Evolutionary conservation across 1,140 invertebrate species (phyloP).

Genomic region (Orius laevigatus): DNA sequence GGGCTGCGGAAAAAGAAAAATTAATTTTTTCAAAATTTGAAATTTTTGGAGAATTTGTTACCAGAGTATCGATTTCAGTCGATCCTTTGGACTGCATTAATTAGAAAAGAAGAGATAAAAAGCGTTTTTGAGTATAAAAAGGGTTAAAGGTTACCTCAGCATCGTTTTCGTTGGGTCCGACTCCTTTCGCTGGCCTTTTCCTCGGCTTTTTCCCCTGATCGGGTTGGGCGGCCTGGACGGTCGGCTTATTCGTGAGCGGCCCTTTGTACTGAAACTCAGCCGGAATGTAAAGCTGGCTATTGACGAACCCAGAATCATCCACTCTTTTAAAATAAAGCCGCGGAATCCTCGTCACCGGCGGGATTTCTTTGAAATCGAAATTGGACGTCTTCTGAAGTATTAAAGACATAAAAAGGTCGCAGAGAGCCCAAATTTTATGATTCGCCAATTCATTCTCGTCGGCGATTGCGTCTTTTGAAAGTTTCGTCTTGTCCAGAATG

Average conservation of each 20-base stretch:
- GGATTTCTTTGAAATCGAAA: conserved; percentile 78
- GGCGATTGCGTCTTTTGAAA: conserved; percentile 74
- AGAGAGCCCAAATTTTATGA: conserved; percentile 91
- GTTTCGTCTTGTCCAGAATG: conserved; percentile 80
- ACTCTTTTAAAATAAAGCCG: conserved; percentile 67
- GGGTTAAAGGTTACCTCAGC: neutral
- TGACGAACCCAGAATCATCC: conserved; percentile 45
- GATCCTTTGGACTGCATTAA: neutral
- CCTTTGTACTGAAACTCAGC: conserved; percentile 21
- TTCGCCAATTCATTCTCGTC: conserved; percentile 65
- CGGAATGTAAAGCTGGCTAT: conserved; percentile 46
- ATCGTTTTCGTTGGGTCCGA: conserved; percentile 5
- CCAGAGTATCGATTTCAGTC: neutral
- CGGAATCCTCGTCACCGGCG: conserved; percentile 66
- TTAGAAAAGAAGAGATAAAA: neutral
- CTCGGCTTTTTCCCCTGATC: neutral
- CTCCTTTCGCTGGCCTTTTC: conserved; percentile 2
- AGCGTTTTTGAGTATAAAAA: neutral
- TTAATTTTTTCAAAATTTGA: neutral
- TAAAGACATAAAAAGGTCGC: conserved; percentile 81
- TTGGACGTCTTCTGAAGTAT: conserved; percentile 71
- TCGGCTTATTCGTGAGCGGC: conserved; percentile 1
- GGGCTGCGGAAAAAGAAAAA: conserved; percentile 30
- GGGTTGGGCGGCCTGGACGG: neutral
- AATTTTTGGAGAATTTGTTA: neutral